A percentile compares a stretch with the other conserved stretches of the same genome.
phyloP scores from a whole-genome alignment of 1,140 invertebrate species.

The Ostrea edulis region DNA sequence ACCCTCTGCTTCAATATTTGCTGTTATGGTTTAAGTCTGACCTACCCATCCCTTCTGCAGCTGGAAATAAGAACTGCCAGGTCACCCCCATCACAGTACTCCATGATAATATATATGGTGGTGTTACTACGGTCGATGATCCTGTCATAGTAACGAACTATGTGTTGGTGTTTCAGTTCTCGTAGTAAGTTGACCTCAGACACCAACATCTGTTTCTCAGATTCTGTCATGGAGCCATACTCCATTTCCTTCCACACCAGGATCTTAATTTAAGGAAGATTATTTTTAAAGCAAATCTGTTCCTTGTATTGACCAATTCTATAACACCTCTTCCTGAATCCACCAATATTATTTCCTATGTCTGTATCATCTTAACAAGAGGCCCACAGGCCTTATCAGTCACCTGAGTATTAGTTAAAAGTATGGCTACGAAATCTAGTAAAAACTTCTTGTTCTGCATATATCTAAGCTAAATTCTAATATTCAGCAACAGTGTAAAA shows the following conservation, averaged over 20 bases:
- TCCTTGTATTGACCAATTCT: no score
- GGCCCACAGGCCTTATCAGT: no score
- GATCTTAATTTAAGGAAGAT: slow-evolving; percentile 65
- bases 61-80: slow-evolving; percentile 71
- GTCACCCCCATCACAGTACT: slow-evolving; percentile 78
- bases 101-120: slow-evolving; percentile 78
- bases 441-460: no score
- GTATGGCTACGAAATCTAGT: no score
- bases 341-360: no score
- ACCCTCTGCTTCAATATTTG: no score
- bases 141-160: slow-evolving; percentile 78
- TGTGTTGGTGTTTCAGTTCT: slow-evolving; percentile 76
- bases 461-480: no score
- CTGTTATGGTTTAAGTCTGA: slow-evolving; percentile 6
- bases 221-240: slow-evolving; percentile 77
- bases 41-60: slow-evolving; percentile 74
- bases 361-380: no score
- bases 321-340: not conserved
- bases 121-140: slow-evolving; percentile 76
- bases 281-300: not conserved
- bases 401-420: no score
- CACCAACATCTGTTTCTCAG: slow-evolving; percentile 78
- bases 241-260: slow-evolving; percentile 79
- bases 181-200: slow-evolving; percentile 78
- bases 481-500: no score